Base-by-base conservation (phyloP, 2,797 vertebrate genomes). In the Pseudomugil gertrudae region DNA sequence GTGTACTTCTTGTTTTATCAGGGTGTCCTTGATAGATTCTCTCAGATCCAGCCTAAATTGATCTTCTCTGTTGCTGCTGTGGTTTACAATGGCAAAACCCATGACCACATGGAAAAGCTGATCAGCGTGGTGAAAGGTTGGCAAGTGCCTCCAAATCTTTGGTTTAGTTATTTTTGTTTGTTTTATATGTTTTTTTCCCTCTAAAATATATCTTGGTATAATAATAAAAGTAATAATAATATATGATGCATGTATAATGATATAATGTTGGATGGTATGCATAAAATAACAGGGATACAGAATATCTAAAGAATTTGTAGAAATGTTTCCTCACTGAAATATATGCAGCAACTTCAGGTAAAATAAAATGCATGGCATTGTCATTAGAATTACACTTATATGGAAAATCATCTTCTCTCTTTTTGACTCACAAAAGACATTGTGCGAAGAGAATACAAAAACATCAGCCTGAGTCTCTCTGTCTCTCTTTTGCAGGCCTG, bases 51-150 rank as follows among this genome's bases (percentile, higher is more conserved):
- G 83, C 97, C 97, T 1, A 98, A 96, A 71, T 83, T 99, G 48
- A 95, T 99, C 78, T 97, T 99, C 88, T 99, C 98, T 0, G 97
- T 99, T 0, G 94, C 97, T 48, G 96, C 96, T 0, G 97, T 99
- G 15, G 80, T 96, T 58, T 99, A 98, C 90, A 99, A 98, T 0
- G 93, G 96, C 81, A 98, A 96, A 84, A 92, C 93, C 3, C 96
- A 98, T 0, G 90, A 93, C 79, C 98, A 99, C 89, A 83, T 98
- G 92, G 97, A 98, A 52, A 99, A 98, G 84, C 94, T 99, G 56
- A 94, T 81, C 69, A 95, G 81, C n/a, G 96, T 99, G 5, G 95
- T 97, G 17, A 96, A 96, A 95, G 98, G 98, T 98, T 79, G 5
- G 74, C 21, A 35, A 4, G 19, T 14, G 9, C 7, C 14, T 36